phyloP scores from a whole-genome alignment of 2,888 invertebrate species.

The Drosophila meridionalis region DNA sequence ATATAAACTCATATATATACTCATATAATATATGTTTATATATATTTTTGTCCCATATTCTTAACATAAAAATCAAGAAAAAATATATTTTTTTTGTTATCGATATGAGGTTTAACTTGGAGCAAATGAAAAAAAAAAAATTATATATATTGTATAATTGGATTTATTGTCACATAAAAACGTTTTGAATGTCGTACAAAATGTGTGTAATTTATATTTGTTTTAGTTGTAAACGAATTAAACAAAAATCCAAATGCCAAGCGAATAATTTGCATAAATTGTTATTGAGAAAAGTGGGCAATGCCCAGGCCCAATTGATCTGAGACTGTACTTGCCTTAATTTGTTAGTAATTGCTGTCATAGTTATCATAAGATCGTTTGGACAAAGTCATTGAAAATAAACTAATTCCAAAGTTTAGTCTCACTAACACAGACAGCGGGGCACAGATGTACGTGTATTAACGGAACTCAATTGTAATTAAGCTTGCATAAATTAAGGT shows the following conservation, averaged over 20 bases:
- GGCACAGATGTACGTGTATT: conserved; percentile 39
- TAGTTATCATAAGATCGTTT: conserved; percentile 41
- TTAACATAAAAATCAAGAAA: neutral
- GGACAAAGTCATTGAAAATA: conserved; percentile 59
- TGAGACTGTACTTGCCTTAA: conserved; percentile 18
- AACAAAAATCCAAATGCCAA: neutral
- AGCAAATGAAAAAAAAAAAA: neutral
- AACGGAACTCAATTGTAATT: conserved; percentile 66
- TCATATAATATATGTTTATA: neutral
- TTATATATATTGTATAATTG: neutral
- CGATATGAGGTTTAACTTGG: neutral
- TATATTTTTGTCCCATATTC: neutral
- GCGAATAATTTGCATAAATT: conserved; percentile 8
- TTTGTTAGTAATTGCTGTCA: conserved; percentile 45
- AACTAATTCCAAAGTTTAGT: conserved; percentile 61
- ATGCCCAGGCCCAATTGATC: conserved; percentile 14
- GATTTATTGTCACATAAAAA: neutral
- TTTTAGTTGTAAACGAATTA: conserved; percentile 3
- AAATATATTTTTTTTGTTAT: neutral
- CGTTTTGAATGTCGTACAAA: conserved; percentile 1
- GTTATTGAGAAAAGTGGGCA: conserved; percentile 13
- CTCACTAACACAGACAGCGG: conserved; percentile 1
- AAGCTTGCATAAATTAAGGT: conserved; percentile 71
- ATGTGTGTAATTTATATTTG: neutral
- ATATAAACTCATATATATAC: too few relatives aligned